A percentile compares a stretch with the other conserved stretches of the same genome.
phyloP scores from a whole-genome alignment of 2,888 invertebrate species.

The Drosophila formosana region DNA sequence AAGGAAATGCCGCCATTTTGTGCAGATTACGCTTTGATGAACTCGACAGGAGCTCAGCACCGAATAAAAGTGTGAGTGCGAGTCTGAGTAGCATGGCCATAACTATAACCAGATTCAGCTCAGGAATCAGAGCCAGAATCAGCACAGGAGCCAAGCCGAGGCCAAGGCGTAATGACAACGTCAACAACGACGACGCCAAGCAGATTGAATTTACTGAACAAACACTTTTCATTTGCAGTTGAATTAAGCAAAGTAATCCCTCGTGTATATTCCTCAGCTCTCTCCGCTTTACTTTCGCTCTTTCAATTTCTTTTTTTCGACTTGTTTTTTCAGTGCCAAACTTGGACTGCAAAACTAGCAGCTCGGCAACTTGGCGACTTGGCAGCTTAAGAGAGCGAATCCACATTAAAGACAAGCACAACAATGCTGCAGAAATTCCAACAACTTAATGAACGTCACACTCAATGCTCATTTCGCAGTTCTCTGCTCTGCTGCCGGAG shows the following conservation, averaged over 20 bases:
- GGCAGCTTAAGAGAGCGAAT: slow-evolving; percentile 23
- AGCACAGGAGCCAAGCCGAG: slow-evolving; percentile 12
- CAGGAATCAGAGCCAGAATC: background rate
- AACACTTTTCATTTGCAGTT: slow-evolving; percentile 81
- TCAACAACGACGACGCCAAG: slow-evolving; percentile 63
- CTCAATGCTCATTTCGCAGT: slow-evolving; percentile 5
- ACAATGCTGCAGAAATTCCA: slow-evolving; percentile 14
- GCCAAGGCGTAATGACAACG: slow-evolving; percentile 71
- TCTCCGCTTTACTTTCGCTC: background rate
- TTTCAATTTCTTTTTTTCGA: slow-evolving; percentile 1
- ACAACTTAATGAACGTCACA: slow-evolving; percentile 29
- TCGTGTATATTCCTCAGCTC: slow-evolving; percentile 59
- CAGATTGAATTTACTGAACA: slow-evolving; percentile 79
- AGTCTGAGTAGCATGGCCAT: slow-evolving; percentile 13
- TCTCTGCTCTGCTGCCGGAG: slow-evolving; percentile 13
- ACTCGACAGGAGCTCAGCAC: slow-evolving; percentile 47
- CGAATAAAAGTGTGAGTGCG: background rate
- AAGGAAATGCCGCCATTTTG: slow-evolving; percentile 77
- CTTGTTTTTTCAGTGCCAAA: background rate
- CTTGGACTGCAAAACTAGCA: slow-evolving; percentile 40
- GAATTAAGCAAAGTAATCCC: slow-evolving; percentile 81
- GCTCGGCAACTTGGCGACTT: slow-evolving; percentile 33
- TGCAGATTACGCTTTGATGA: slow-evolving; percentile 79
- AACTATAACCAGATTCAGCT: slow-evolving; percentile 29
- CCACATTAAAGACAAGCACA: slow-evolving; percentile 38